Evolutionary conservation across 1,140 invertebrate genomes (phyloP), one percentile per base, ranked within the genome.

Genomic region (Oncopeltus fasciatus): DNA sequence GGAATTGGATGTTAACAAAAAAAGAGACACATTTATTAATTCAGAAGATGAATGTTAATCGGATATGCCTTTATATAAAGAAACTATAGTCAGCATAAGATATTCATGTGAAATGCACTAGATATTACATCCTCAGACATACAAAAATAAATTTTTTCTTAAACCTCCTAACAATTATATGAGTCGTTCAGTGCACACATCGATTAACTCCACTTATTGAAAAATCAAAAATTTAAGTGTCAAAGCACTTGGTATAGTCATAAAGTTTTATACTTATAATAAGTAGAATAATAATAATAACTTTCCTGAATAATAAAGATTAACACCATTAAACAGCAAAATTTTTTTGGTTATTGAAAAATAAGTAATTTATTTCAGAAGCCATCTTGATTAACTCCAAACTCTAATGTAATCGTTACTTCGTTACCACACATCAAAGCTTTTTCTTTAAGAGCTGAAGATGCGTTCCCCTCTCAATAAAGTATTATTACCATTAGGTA

Each of bases 361-460:
- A 66, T 64, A 66, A 64, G 51, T 66, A 64, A 66, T 66, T 66
- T 64, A 66, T 66, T 66, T 66, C 63, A 59, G 60, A 66, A 61
- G 63, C 51, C 53, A 66, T 61, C 64, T 64, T 53, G 62, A 62
- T 66, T 66, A 66, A 64, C 59, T 61, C 60, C 60, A 49, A 11
- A 49, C 18, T 49, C 8, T n/a, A 11, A n/a, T 11, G 5, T 38
- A 38, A 9, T 38, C 8, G 33, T 9, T 38, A 9, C 5, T 38
- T 38, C 16, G 33, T 38, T 38, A 16, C 33, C 16, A 16, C 16
- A 16, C 16, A 38, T 38, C 33, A 38, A 38, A 5, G 16, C 33
- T 38, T 38, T 38, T 38, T 38, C 16, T 38, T 38, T 38, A 9
- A 9, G 16, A 38, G 16, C 16, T 9, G 16, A 38, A 16, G 33